Conservation (phyloP, 1,140 invertebrate species). For the Drosophila nebulosa region DNA sequence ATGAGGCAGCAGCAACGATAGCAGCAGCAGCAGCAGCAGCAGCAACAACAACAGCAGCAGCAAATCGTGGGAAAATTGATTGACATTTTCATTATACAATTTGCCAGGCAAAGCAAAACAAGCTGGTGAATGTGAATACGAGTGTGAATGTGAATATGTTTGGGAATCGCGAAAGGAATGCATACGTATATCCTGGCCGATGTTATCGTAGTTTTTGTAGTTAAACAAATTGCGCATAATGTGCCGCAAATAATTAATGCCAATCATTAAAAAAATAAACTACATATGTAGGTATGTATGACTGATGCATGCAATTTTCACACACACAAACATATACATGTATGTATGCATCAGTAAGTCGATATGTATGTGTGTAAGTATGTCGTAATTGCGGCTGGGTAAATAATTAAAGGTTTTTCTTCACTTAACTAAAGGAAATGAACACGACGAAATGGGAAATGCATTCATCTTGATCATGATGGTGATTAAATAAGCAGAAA, state of each 20-base stretch:
- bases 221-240: constrained; percentile 70
- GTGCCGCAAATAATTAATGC: constrained; percentile 72
- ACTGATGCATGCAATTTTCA: constrained; percentile 12
- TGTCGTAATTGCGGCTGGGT: constrained; percentile 1
- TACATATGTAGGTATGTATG: constrained; percentile 37
- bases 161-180: background rate
- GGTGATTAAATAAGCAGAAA: constrained; percentile 51
- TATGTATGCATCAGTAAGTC: background rate
- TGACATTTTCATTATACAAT: constrained; percentile 79
- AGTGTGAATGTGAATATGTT: background rate
- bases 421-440: background rate
- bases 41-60: constrained; percentile 40
- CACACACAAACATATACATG: too few species aligned
- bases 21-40: constrained; percentile 43
- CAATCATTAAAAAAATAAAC: constrained; percentile 75
- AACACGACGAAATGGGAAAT: background rate
- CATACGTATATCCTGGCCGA: constrained; percentile 20
- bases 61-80: constrained; percentile 78
- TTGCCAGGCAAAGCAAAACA: constrained; percentile 67
- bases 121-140: constrained; percentile 21
- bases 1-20: constrained; percentile 44
- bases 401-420: constrained; percentile 54
- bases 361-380: background rate
- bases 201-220: constrained; percentile 14
- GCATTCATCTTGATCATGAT: background rate